Evolutionary conservation across 2,888 invertebrate species (phyloP).

Genomic region (Xanthia togata): DNA sequence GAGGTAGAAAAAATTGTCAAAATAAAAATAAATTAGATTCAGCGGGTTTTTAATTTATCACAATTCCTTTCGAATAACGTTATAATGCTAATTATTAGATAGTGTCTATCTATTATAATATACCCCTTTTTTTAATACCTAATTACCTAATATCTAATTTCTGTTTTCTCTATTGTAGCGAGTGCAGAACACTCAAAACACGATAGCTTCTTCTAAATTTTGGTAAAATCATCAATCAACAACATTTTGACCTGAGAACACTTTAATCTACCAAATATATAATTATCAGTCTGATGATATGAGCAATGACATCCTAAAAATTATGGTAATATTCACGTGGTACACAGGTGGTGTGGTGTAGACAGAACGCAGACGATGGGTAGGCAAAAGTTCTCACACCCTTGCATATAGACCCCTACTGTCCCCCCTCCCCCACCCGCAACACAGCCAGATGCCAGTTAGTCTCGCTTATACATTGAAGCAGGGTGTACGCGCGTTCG

Average conservation of each 20-base stretch:
- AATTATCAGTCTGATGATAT: too few species aligned
- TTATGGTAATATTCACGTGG: not conserved
- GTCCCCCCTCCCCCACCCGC: not conserved
- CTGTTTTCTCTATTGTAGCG: too few species aligned
- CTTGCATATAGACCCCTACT: not conserved
- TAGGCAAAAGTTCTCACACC: slow-evolving; percentile 31
- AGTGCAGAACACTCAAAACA: not conserved
- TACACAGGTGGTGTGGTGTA: not conserved
- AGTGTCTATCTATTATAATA: not conserved
- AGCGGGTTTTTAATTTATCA: not conserved
- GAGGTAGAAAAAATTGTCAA: too few species aligned
- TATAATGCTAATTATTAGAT: too few species aligned
- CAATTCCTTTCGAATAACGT: not conserved
- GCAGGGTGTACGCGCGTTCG: slow-evolving; percentile 6
- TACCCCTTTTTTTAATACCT: not conserved
- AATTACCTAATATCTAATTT: too few species aligned
- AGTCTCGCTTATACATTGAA: slow-evolving; percentile 11
- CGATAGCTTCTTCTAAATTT: not conserved
- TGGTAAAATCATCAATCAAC: not conserved
- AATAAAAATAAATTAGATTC: not conserved
- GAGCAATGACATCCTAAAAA: not conserved
- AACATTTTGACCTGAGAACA: too few species aligned
- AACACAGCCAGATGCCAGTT: not conserved
- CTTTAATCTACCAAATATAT: not conserved
- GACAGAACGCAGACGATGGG: slow-evolving; percentile 44